Evolutionary conservation across 2,797 vertebrate species (phyloP).

Genomic region (Periophthalmus magnuspinnatus): DNA sequence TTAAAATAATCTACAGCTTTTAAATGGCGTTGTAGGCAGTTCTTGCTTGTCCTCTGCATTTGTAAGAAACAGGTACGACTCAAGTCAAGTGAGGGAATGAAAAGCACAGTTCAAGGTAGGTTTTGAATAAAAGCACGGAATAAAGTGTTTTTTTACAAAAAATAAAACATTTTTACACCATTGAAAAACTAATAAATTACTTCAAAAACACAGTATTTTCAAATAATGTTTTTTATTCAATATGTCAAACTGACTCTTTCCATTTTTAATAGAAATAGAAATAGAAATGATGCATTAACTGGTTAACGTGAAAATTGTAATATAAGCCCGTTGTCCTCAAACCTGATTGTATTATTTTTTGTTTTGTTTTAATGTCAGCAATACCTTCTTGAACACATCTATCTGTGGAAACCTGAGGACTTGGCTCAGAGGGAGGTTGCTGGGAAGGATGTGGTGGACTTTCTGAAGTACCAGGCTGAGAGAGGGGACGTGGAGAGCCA

Average conservation of each 20-base stretch:
- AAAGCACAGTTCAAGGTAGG: constrained; percentile 7
- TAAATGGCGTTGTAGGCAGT: neutral
- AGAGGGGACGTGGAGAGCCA: constrained; percentile 85
- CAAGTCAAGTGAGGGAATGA: neutral
- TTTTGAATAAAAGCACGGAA: neutral
- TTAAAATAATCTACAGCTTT: too few species aligned
- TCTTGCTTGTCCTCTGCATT: constrained; percentile 3
- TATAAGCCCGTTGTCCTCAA: neutral
- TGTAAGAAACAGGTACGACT: constrained; percentile 12
- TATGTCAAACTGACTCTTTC: too few species aligned
- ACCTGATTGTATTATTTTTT: too few species aligned
- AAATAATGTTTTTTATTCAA: too few species aligned
- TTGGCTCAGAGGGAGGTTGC: constrained; percentile 79
- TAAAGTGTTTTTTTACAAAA: neutral
- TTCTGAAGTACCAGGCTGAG: constrained; percentile 85
- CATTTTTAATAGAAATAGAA: too few species aligned
- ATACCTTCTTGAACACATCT: constrained; percentile 82
- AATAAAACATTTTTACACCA: too few species aligned
- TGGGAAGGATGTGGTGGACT: constrained; percentile 82
- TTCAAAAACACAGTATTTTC: too few species aligned
- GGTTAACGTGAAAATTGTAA: too few species aligned
- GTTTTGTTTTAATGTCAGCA: constrained; percentile 58
- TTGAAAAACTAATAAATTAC: too few species aligned
- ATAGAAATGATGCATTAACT: too few species aligned
- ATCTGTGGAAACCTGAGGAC: constrained; percentile 79